Conservation (phyloP, 2,797 vertebrate genomes). For the Sebastolobus altivelis region DNA sequence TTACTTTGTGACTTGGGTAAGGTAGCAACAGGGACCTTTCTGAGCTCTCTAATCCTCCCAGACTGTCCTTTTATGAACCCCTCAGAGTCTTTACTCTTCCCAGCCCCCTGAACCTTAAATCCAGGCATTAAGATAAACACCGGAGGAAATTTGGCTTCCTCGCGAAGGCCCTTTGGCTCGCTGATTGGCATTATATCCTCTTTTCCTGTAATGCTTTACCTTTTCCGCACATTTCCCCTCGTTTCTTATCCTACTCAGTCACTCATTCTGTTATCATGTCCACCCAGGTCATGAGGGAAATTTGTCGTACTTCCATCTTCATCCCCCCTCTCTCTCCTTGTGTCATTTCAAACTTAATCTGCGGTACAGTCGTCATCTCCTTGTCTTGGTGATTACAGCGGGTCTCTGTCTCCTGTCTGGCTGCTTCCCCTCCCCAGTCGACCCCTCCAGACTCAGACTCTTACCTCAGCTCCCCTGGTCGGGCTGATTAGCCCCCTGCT, state of each 20-base stretch:
- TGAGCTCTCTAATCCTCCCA: slow-evolving; percentile 61
- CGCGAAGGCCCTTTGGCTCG: slow-evolving; percentile 20
- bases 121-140: slow-evolving; percentile 66
- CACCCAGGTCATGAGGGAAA: slow-evolving; percentile 27
- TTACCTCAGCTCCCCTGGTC: slow-evolving; percentile 57
- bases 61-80: slow-evolving; percentile 61
- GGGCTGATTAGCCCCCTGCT: slow-evolving; percentile 59
- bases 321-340: not conserved
- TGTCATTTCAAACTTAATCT: slow-evolving; percentile 55
- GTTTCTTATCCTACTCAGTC: slow-evolving; percentile 21
- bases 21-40: slow-evolving; percentile 49
- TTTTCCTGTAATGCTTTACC: slow-evolving; percentile 37
- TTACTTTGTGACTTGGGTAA: slow-evolving; percentile 41
- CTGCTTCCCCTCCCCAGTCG: slow-evolving; percentile 24
- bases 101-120: slow-evolving; percentile 57
- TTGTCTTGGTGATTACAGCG: slow-evolving; percentile 55
- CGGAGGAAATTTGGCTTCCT: slow-evolving; percentile 48
- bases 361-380: slow-evolving; percentile 54
- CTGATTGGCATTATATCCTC: slow-evolving; percentile 48
- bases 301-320: slow-evolving; percentile 22
- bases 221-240: not conserved
- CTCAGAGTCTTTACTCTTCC: slow-evolving; percentile 46
- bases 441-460: slow-evolving; percentile 49
- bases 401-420: slow-evolving; percentile 61
- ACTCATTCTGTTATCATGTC: slow-evolving; percentile 35